Evolutionary conservation across 2,888 invertebrate genomes (phyloP), one percentile per base, ranked within the genome.

Genomic region (Odontocolon sp.): DNA sequence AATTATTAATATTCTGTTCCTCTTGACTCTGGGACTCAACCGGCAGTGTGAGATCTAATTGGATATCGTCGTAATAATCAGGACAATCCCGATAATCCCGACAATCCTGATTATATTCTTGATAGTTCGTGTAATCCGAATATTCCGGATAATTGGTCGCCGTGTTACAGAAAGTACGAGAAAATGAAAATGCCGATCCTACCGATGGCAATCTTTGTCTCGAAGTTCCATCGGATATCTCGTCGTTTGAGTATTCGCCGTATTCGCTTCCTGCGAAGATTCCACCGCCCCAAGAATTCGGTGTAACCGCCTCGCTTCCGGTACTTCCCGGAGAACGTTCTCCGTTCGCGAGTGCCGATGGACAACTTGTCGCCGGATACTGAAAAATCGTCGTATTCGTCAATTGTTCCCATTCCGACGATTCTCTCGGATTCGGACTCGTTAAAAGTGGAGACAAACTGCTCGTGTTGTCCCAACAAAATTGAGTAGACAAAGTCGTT

Each of bases 131-230:
- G 40, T 57, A 56, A 1, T 61, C 45, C 5, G 40, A 21, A 18
- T 63, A 80, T 1, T 59, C 45, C 11, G 38, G 45, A 33, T 66
- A 79, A 67, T 50, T 80, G 63, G 18, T 74, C 31, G 4, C 66
- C 56, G 57, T 52, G 50, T 82, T 86, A 2, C 71, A 82, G 61
- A 88, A 88, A 14, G 78, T 85, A 1, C 85, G 80, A 0, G 90
- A 88, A 69, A 88, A 89, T 1, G 89, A 87, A 47, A 90, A 90
- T 0, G 89, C 90, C 0, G 87, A 84, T 8, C 80, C 84, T 3
- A 89, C 85, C 3, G 77, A 77, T 0, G 77, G 77, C 26, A 77
- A 45, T 47, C 78, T 11, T 16, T 56, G 57, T 23, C 59, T 4
- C 28, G 73, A 11, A 54, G 45, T 21, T 2, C 42, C 54, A 11